Evolutionary conservation across 2,888 invertebrate genomes (phyloP).

Genomic region (Lasioglossum marginatum): DNA sequence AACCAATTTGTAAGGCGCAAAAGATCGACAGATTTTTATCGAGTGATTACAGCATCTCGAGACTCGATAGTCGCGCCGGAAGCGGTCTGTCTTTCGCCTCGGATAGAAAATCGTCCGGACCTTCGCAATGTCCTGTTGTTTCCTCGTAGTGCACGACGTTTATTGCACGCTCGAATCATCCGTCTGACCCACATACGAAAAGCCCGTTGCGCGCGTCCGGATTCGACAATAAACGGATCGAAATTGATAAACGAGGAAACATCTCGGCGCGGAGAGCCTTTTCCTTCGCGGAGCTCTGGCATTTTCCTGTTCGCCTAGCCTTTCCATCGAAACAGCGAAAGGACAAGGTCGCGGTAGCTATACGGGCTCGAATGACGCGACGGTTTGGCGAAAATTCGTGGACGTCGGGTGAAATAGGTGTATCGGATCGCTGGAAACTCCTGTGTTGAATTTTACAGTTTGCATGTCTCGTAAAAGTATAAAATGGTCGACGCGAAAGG

Average conservation of each 20-base stretch:
- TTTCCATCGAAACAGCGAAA: neutral
- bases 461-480: neutral
- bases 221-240: constrained; percentile 17
- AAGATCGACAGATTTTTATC: too few species aligned
- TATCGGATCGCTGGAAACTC: neutral
- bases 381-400: too few species aligned
- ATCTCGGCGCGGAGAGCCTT: neutral
- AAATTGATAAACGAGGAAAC: constrained; percentile 14
- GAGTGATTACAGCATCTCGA: neutral
- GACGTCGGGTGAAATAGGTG: too few species aligned
- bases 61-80: neutral
- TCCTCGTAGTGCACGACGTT: constrained; percentile 35
- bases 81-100: neutral
- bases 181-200: constrained; percentile 53
- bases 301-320: neutral
- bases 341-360: neutral
- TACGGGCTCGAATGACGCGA: too few species aligned
- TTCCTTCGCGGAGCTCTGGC: neutral
- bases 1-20: too few species aligned
- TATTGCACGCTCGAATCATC: constrained; percentile 52
- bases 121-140: constrained; percentile 10
- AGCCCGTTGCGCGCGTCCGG: constrained; percentile 21
- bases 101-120: neutral
- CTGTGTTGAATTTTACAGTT: neutral
- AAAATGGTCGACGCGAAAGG: neutral